Conservation (phyloP, 2,113 vertebrate genomes). For the Zingel zingel region DNA sequence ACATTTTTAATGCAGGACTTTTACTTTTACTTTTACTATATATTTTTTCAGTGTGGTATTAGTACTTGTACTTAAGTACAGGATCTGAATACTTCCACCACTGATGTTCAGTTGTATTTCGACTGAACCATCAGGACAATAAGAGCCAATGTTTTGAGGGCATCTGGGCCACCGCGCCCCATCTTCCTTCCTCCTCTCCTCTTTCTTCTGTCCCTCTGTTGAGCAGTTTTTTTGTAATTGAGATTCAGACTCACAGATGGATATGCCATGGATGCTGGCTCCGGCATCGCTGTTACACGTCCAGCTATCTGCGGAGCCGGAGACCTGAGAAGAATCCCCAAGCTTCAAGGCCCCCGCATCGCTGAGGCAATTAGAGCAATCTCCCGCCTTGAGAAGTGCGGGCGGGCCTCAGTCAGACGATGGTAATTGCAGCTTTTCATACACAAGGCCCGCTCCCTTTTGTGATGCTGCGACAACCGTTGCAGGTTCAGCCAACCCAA, state of each 20-base stretch:
- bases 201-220: constrained; percentile 14
- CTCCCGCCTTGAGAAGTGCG: constrained; percentile 46
- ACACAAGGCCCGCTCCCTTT: constrained; percentile 44
- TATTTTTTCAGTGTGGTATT: no score
- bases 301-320: constrained; percentile 42
- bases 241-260: constrained; percentile 61
- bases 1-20: no score
- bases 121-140: background rate
- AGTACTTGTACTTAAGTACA: no score
- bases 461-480: constrained; percentile 52
- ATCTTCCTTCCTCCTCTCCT: background rate
- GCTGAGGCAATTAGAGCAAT: constrained; percentile 60
- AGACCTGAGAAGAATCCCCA: constrained; percentile 50
- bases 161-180: background rate
- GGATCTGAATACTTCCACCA: no score
- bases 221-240: constrained; percentile 35
- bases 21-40: no score
- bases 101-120: background rate
- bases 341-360: constrained; percentile 30
- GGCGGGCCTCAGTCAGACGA: constrained; percentile 36
- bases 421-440: constrained; percentile 66
- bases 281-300: constrained; percentile 32
- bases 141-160: background rate
- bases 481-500: constrained; percentile 64
- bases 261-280: constrained; percentile 51